These are phyloP conservation scores for Enteromius paludinosus DNA, from an alignment of 2,797 vertebrate genomes.

Conservation along the genomic window DNA sequence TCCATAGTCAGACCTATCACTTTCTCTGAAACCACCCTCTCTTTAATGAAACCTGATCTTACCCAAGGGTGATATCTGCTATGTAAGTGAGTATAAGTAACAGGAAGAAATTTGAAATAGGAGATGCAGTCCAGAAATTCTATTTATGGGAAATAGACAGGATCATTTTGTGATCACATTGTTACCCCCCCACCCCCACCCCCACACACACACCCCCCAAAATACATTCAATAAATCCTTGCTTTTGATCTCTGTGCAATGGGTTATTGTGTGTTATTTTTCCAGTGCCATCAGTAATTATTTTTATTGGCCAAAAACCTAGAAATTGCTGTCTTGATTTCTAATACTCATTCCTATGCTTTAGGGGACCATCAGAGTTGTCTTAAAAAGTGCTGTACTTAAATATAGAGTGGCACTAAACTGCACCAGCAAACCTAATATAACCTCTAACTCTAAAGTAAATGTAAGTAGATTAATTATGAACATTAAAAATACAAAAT, in stretches of 20 bases:
- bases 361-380: background rate
- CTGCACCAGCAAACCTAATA: background rate
- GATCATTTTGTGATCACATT: background rate
- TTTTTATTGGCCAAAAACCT: background rate
- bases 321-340: background rate
- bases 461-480: background rate
- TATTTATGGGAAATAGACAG: background rate
- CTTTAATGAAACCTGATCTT: constrained; percentile 14
- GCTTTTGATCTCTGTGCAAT: background rate
- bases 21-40: background rate
- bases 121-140: background rate
- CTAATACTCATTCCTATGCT: background rate
- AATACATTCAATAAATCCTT: background rate
- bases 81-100: background rate
- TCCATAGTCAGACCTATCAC: background rate
- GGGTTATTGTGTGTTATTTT: background rate
- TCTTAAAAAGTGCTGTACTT: background rate
- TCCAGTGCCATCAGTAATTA: background rate
- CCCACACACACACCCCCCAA: background rate
- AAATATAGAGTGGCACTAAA: background rate
- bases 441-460: background rate
- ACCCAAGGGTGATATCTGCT: background rate
- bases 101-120: background rate
- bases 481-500: background rate
- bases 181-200: background rate